Conservation (phyloP, 2,797 vertebrate genomes). For the Cottoperca gobio region DNA sequence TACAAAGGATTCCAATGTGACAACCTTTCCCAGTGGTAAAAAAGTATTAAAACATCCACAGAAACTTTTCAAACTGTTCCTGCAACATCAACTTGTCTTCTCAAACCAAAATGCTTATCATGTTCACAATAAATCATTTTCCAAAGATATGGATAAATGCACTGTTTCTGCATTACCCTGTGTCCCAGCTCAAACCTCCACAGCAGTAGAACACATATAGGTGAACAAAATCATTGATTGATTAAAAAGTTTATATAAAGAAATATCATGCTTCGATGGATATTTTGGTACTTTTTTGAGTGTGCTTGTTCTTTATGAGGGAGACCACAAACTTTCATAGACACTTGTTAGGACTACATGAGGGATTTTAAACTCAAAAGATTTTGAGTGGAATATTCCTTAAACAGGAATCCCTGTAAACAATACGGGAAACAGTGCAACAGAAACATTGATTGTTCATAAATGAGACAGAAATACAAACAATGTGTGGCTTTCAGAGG, state of each 20-base stretch:
- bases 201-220: background rate
- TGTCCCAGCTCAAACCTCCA: background rate
- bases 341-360: background rate
- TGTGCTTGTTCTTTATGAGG: background rate
- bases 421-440: background rate
- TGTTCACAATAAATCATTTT: background rate
- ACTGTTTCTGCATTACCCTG: background rate
- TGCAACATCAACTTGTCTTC: conserved; percentile 10
- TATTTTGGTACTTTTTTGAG: background rate
- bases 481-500: too few relatives aligned
- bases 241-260: too few relatives aligned
- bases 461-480: background rate
- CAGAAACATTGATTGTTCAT: background rate
- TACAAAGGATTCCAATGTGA: conserved; percentile 21
- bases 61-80: conserved; percentile 22
- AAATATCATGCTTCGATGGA: background rate
- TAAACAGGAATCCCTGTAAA: background rate
- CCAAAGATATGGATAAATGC: background rate
- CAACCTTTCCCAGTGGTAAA: conserved; percentile 12
- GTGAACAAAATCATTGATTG: background rate
- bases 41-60: conserved; percentile 11
- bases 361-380: background rate
- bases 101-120: background rate
- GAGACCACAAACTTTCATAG: background rate
- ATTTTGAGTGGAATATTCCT: background rate